phyloP scores from a whole-genome alignment of 2,797 vertebrate genomes.

The Myoxocephalus aenaeus region DNA sequence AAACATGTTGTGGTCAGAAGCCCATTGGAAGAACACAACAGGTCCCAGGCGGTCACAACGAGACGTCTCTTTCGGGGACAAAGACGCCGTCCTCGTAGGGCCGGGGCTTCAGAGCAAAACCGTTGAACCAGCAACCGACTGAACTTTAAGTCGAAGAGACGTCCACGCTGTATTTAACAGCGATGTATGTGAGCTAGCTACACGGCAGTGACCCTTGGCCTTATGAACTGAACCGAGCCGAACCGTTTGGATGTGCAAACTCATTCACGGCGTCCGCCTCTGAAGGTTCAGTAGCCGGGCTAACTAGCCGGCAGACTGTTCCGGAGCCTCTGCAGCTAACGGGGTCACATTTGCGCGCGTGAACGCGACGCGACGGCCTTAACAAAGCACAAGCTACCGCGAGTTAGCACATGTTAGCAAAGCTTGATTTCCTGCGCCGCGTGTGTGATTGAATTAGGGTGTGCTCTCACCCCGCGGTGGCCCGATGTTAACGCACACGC shows the following conservation, averaged over 20 bases:
- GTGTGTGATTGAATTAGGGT: constrained; percentile 73
- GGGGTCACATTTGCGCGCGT: constrained; percentile 42
- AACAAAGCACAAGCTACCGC: constrained; percentile 63
- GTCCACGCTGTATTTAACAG: not conserved
- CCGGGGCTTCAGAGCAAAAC: not conserved
- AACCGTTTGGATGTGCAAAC: not conserved
- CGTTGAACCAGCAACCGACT: constrained; percentile 2
- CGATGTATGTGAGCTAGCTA: not conserved
- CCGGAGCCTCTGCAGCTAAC: constrained; percentile 18
- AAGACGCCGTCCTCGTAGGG: too few species aligned
- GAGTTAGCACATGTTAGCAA: constrained; percentile 63
- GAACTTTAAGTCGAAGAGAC: not conserved
- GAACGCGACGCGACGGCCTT: constrained; percentile 47
- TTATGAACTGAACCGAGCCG: not conserved
- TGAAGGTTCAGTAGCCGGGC: constrained; percentile 37
- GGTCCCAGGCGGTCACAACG: not conserved
- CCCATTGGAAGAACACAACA: not conserved
- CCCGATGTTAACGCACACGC: constrained; percentile 58
- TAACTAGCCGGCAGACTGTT: constrained; percentile 8
- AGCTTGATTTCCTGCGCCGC: constrained; percentile 68
- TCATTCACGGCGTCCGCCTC: constrained; percentile 9
- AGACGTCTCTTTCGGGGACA: not conserved
- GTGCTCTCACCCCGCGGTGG: constrained; percentile 63
- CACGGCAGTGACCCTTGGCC: not conserved
- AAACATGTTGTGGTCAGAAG: not conserved